Evolutionary conservation across 2,888 invertebrate species (phyloP), one percentile per base, ranked within the genome.

Genomic region (Brachypalpus laphriformis): DNA sequence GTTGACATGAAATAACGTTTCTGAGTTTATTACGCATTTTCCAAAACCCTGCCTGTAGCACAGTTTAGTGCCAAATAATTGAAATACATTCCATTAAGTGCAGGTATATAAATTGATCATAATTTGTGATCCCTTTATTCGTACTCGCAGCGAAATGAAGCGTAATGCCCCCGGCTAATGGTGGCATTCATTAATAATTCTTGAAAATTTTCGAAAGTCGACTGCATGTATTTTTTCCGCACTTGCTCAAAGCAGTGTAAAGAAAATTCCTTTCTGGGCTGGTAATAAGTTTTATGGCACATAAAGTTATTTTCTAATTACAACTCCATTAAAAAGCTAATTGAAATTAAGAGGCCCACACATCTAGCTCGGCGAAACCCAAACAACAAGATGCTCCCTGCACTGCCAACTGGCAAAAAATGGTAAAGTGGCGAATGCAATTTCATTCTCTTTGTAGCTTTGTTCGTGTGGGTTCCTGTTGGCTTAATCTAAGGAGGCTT

Each of bases 241-340:
- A 22, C 54, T 11, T 47, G 37, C 20, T 68, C 68, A 14, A 54
- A 59, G 40, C 7, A 34, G 51, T 80, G 65, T 75, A 76, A 85
- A 85, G 75, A 66, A 85, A 80, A 81, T 75, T 75, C 18, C 47
- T 28, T 65, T 47, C 65, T 47, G 37, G 34, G n/a, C 70, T 49
- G 54, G 72, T 59, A 71, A 86, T 87, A 82, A 77, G 78, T 86
- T 76, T 51, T 61, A 77, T 80, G 82, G 82, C 77, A 76, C 82
- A 86, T 80, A 80, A 82, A 87, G 85, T 80, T 87, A 80, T 82
- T 87, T 87, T 82, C 87, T 87, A 87, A 87, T 87, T 87, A 87
- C 82, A 85, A 81, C 86, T 87, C 86, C 87, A 87, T 87, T 87
- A 87, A 87, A 86, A 87, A 70, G 74, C 74, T 87, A 87, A 87